Base-by-base conservation (phyloP, 2,888 invertebrate genomes). In the Pemphredon lugubris region DNA sequence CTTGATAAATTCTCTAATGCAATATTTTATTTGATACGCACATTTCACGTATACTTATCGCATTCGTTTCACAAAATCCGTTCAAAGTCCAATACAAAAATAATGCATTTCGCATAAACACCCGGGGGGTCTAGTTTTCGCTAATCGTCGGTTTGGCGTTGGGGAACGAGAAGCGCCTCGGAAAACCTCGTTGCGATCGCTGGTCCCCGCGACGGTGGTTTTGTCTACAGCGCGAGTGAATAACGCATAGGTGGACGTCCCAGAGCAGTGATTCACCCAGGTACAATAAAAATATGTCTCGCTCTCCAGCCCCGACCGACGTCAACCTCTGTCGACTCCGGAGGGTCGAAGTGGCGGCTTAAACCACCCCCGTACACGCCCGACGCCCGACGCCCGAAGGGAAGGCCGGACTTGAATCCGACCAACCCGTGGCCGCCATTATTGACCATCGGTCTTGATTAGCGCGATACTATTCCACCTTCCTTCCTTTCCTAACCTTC, bases 401-500 rank as follows among this genome's bases (percentile, higher is more conserved):
- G 76, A 76, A 71, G 74, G 69, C 78, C 73, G 75, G 73, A 69
- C 78, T 73, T 65, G 75, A 51, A 44, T 74, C 63, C 75, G 76
- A 76, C 77, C 77, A 69, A 61, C 75, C 77, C 77, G 72, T 78
- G 75, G 77, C 82, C 82, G 83, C 83, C 84, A 85, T 85, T 82
- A 83, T 84, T 84, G 83, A 82, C 80, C 77, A 80, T 80, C 80
- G 80, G 73, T 80, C 80, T 77, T 80, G 75, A 80, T 80, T 83
- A 83, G 72, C 64, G 51, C 71, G 72, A 75, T 77, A 69, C 68
- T 66, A 64, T 67, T 57, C 64, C 47, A 34, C 42, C 42, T 51
- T 21, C 13, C 42, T 30, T 57, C 45, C 59, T 73, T 58, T 23
- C 69, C 48, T 44, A 69, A 69, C 55, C 55, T 69, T 64, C 60